Evolutionary conservation across 1,140 invertebrate species (phyloP).

Genomic region (Mya arenaria): DNA sequence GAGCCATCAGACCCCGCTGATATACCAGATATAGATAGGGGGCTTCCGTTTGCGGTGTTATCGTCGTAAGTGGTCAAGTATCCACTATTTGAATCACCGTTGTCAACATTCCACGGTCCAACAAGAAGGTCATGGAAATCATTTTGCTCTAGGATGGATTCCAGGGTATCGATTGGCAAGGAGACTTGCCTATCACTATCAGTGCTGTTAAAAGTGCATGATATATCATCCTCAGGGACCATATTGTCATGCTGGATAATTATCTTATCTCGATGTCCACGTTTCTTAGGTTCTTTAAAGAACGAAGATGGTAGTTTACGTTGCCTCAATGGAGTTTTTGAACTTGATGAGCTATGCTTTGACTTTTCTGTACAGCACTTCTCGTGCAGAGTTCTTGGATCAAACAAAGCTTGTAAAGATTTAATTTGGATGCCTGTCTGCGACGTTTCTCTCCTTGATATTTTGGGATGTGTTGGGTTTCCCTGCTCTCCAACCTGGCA

Average conservation of each 20-base stretch:
- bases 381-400: conserved; percentile 73
- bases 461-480: conserved; percentile 43
- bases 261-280: no score
- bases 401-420: conserved; percentile 77
- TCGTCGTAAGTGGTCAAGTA: no score
- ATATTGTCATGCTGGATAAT: not conserved
- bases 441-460: conserved; percentile 64
- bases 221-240: not conserved
- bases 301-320: conserved; percentile 76
- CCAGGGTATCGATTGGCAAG: conserved; percentile 65
- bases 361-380: conserved; percentile 69
- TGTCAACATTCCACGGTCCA: conserved; percentile 59
- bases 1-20: no score
- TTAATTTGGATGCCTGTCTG: conserved; percentile 75
- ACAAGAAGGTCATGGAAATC: conserved; percentile 66
- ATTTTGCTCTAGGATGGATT: conserved; percentile 66
- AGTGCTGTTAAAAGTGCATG: conserved; percentile 24
- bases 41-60: no score
- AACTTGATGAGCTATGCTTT: not conserved
- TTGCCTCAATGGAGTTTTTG: conserved; percentile 68
- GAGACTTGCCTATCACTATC: conserved; percentile 17
- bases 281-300: conserved; percentile 69
- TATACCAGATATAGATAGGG: no score
- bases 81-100: conserved; percentile 41
- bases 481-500: not conserved